Base-by-base conservation (phyloP, 2,888 invertebrate genomes). In the Lepidochrysops patricia region DNA sequence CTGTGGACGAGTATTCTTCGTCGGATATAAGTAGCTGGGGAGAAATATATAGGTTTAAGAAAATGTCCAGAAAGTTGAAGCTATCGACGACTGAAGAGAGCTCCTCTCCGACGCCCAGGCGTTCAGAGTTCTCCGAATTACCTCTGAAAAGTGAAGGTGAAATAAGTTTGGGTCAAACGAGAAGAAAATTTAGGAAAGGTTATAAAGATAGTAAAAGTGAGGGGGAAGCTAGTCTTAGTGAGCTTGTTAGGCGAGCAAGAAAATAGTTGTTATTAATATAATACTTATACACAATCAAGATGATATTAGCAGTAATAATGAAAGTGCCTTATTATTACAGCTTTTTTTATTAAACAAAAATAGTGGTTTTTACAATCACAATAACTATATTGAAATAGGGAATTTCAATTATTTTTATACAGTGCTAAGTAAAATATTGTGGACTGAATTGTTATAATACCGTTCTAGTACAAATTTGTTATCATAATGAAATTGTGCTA, bases 21-120 rank as follows among this genome's bases (percentile, higher is more conserved):
- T 84, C 88, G 35, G 88, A 87, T 63, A 71, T 88, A n/a, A 86
- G 85, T 65, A 89, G 89, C 67, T 74, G 87, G 65, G 89, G 89
- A 19, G 86, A 89, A 73, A 71, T 88, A 1, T 82, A 72, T 62
- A 66, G 72, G 15, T 64, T 79, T n/a, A 80, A 74, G 64, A 76
- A 69, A 61, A 76, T 67, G 58, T 60, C 75, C 12, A 69, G 64
- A 9, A 77, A 73, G 62, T 72, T 62, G 60, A 74, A 70, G 65
- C 65, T 76, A 12, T 63, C 70, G 2, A 70, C 78, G 9, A 65
- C 77, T 1, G 85, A 83, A 56, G 77, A 79, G 9, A 80, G 80
- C 67, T 76, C 76, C 57, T 77, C 81, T 12, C 68, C 71, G 7
- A 58, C 66, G 2, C 77, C 82, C 9, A 75, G 74, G 63, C 72